Conservation (phyloP, 1,140 invertebrate species). For the Eubasilissa regina region DNA sequence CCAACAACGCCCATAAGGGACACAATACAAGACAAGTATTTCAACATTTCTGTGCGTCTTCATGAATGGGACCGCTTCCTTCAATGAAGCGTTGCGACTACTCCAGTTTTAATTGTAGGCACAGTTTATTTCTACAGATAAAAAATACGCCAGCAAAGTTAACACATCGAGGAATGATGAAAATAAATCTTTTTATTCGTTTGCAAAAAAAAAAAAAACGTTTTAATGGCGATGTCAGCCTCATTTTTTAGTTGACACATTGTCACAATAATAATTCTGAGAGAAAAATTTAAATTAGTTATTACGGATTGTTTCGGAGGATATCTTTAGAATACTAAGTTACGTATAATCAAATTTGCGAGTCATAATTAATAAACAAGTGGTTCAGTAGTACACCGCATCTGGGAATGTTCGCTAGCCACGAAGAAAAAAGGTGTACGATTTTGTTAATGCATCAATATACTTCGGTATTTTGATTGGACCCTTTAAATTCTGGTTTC, state of each 20-base stretch:
- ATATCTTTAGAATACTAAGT: neutral
- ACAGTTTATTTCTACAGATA: neutral
- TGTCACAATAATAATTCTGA: neutral
- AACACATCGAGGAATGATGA: neutral
- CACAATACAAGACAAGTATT: neutral
- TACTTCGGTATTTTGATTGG: no score
- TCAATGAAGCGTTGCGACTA: no score
- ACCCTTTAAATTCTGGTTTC: no score
- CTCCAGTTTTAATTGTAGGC: neutral
- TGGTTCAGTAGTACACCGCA: neutral
- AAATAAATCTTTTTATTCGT: neutral
- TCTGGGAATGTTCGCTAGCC: neutral
- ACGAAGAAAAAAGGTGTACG: neutral
- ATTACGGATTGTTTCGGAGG: neutral
- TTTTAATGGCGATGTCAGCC: neutral
- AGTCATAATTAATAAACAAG: neutral
- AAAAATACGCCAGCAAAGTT: neutral
- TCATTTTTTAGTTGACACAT: neutral
- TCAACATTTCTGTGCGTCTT: neutral
- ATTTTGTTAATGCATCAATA: no score
- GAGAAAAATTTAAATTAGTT: slow-evolving; percentile 9
- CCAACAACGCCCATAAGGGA: slow-evolving; percentile 17
- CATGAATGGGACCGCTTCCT: neutral
- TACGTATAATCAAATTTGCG: neutral
- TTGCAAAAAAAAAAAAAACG: neutral